Evolutionary conservation across 1,140 invertebrate species (phyloP).

Genomic region (Solen grandis): DNA sequence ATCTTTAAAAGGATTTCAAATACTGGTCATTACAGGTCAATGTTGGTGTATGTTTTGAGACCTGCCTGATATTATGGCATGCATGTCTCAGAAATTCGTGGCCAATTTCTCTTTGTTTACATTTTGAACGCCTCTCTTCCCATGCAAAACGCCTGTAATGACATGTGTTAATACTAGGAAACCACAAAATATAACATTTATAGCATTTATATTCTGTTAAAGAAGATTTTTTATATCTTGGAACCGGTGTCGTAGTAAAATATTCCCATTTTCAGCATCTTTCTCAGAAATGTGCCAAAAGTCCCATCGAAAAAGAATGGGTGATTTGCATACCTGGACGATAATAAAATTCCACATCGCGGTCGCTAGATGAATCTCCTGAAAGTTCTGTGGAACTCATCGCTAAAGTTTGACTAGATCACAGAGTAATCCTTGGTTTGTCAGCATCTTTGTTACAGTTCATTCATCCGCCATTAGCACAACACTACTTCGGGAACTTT

Average conservation of each 20-base stretch:
- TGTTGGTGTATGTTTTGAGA: too few relatives aligned
- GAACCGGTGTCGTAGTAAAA: constrained; percentile 43
- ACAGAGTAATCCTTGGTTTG: constrained; percentile 60
- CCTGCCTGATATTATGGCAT: too few relatives aligned
- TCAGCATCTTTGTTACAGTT: constrained; percentile 67
- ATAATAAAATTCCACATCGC: constrained; percentile 74
- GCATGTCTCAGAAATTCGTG: too few relatives aligned
- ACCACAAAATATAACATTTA: too few relatives aligned
- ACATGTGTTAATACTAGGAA: too few relatives aligned
- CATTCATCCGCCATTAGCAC: constrained; percentile 74
- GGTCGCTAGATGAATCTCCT: constrained; percentile 70
- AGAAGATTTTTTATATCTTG: too few relatives aligned
- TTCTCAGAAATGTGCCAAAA: constrained; percentile 17
- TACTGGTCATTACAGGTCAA: too few relatives aligned
- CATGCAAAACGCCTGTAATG: too few relatives aligned
- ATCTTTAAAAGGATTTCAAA: too few relatives aligned
- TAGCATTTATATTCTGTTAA: too few relatives aligned
- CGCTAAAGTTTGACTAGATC: constrained; percentile 60
- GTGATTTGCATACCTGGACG: constrained; percentile 67
- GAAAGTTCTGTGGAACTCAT: constrained; percentile 72
- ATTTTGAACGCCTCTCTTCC: too few relatives aligned
- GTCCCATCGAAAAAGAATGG: constrained; percentile 6
- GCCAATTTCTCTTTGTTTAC: too few relatives aligned
- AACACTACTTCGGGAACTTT: constrained; percentile 62
- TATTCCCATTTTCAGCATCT: constrained; percentile 48